Evolutionary conservation across 2,113 vertebrate genomes (phyloP), one percentile per base, ranked within the genome.

Genomic region (Toxotes chatareus): DNA sequence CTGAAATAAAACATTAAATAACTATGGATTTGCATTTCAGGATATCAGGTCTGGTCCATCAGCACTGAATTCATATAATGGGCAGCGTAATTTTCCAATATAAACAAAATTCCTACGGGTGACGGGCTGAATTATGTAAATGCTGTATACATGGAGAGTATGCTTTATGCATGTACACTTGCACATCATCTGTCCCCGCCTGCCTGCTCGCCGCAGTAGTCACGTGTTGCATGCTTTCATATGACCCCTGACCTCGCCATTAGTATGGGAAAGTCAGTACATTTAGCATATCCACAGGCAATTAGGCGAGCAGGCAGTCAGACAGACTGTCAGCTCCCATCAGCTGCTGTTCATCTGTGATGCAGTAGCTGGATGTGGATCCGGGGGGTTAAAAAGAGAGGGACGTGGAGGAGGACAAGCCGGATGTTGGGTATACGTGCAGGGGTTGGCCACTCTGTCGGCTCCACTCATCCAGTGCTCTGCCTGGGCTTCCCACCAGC

Each of bases 251-350:
- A 91, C 69, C 85, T 83, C 80, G 65, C 74, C 73, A 65, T 79
- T 85, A 75, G 76, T 49, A 76, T 66, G 67, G 80, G 71, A 80
- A 87, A 85, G 88, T 86, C 86, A 73, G 78, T 79, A 73, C 59
- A 31, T 82, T 76, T 78, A 82, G 83, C 73, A 13, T 76, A 5
- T 76, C 93, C 89, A 75, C 76, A 62, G 85, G 87, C 80, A 34
- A 65, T 36, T 59, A 71, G 74, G 12, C 56, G 40, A 56, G 53
- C 80, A 56, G 76, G 44, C 63, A 57, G 76, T 56, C 79, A 84
- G 84, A 75, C 79, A 62, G 74, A 71, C 86, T 91, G 93, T 91
- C 93, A 86, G 7, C 67, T 87, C 78, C 80, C 71, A 92, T 93
- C 87, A 93, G 79, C 74, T 11, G 34, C 78, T 75, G 74, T 9